Base-by-base conservation (phyloP, 2,888 invertebrate species). In the Drosophila engyochracea region DNA sequence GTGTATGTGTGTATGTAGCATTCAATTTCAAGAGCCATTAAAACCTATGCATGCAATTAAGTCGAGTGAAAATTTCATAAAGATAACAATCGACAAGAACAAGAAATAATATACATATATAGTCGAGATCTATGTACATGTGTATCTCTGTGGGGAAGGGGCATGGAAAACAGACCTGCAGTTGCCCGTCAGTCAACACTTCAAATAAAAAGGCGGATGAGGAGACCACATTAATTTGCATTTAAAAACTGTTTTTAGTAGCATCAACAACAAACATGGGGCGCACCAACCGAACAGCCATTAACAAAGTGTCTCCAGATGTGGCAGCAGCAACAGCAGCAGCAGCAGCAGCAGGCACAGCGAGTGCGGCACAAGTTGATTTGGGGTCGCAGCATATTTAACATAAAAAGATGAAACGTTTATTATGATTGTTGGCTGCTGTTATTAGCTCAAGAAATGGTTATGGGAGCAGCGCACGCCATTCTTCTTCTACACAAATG, bases 21-120 rank as follows among this genome's bases (percentile, higher is more conserved):
- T 81, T 85, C 81, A 85, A 91, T 90, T 90, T 90, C 88, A 83
- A 83, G 90, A 91, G 87, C 80, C 91, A 91, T 90, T 91, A 87
- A 83, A 82, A 83, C 80, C 78, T 71, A 82, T 86, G 87, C 90
- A 91, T 81, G 91, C 89, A 90, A 90, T 90, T 91, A 90, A 90
- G 83, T 88, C 86, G 90, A 83, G 80, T 90, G 83, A 88, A 90
- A 85, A 90, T 89, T 90, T 90, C 84, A 85, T 84, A 90, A 85
- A 90, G 88, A 88, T 88, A 88, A 90, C 88, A 90, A 88, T 87
- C 89, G 84, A 90, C 82, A 84, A 86, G 80, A 90, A 85, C 79
- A 83, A 84, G 88, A 82, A 85, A 82, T 82, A 85, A 85, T 28
- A 55, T n/a, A 85, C 81, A 82, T 82, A 75, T 72, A 67, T 37